Conservation (phyloP, 2,888 invertebrate genomes). For the Hymenopus coronatus region DNA sequence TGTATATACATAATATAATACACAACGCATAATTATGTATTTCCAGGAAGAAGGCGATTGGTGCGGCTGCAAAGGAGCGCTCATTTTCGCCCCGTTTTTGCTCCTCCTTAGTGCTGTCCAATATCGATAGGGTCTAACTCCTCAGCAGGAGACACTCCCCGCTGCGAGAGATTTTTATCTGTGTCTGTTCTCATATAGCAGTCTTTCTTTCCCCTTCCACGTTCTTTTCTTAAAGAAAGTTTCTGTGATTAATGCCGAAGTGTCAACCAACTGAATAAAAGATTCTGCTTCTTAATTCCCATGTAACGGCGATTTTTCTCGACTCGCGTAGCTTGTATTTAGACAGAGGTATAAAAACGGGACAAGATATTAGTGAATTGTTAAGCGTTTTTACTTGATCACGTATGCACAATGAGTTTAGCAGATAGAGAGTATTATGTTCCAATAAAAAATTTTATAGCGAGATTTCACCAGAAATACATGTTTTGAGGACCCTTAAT, state of each 20-base stretch:
- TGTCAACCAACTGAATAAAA: neutral
- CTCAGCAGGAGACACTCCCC: neutral
- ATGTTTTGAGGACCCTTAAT: no score
- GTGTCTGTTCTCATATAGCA: neutral
- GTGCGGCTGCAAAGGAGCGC: neutral
- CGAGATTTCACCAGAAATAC: no score
- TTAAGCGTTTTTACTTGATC: no score
- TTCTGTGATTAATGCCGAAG: neutral
- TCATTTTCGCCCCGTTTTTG: neutral
- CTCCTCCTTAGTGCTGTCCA: neutral
- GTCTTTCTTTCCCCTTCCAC: neutral
- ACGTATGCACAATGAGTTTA: no score
- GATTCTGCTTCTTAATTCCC: neutral
- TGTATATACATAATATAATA: neutral
- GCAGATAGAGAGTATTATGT: no score
- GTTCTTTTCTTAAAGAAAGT: neutral
- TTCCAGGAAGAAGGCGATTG: neutral
- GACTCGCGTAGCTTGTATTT: no score
- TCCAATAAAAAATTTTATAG: no score
- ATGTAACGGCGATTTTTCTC: neutral
- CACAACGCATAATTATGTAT: neutral
- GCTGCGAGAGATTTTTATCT: neutral
- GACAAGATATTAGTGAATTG: no score
- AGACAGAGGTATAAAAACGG: no score
- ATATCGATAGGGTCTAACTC: neutral